phyloP scores from a whole-genome alignment of 2,888 invertebrate genomes.

The Rotaria magnacalcarata region DNA sequence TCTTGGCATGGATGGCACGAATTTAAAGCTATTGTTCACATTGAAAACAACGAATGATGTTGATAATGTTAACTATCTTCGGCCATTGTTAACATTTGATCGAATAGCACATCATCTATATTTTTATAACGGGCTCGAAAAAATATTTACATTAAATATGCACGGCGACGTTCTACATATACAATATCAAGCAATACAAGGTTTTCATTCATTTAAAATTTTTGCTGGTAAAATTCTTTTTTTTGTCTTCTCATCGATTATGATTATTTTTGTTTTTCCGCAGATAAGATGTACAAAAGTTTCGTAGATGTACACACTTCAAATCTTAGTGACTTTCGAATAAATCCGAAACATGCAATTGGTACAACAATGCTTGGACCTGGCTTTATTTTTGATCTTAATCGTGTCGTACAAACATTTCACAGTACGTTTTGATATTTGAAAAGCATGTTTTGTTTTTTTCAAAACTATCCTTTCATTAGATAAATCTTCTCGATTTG shows the following conservation, averaged over 20 bases:
- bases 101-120: not conserved
- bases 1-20: conserved; percentile 17
- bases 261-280: not conserved
- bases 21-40: conserved; percentile 6
- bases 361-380: not conserved
- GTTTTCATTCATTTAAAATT: conserved; percentile 26
- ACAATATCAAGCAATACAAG: not conserved
- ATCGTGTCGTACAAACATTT: not conserved
- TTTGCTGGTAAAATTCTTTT: not conserved
- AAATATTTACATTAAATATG: conserved; percentile 27
- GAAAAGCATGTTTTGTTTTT: not conserved
- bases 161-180: not conserved
- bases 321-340: conserved; percentile 27
- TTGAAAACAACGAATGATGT: not conserved
- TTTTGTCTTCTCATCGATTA: too few species aligned
- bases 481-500: conserved; percentile 1
- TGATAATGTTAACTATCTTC: conserved; percentile 1
- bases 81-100: conserved; percentile 33
- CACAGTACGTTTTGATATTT: not conserved
- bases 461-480: not conserved
- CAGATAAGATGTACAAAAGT: conserved; percentile 23
- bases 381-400: not conserved
- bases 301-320: not conserved
- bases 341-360: not conserved
- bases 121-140: conserved; percentile 17